Evolutionary conservation across 2,113 vertebrate genomes (phyloP).

Genomic region (Poecile atricapillus): DNA sequence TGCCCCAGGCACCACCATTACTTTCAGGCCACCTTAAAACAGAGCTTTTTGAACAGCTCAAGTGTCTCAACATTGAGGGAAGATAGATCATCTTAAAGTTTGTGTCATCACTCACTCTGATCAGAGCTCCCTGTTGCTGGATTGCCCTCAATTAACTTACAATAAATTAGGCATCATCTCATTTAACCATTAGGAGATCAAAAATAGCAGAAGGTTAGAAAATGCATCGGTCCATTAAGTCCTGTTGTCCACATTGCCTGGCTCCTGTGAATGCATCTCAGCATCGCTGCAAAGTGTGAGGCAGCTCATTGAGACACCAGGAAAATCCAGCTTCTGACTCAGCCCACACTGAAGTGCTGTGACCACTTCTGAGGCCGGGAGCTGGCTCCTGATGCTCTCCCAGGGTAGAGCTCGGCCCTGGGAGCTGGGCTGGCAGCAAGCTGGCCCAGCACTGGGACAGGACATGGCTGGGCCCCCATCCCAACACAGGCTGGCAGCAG

Average conservation of each 20-base stretch:
- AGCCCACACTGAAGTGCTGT: fast-evolving
- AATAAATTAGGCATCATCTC: not conserved
- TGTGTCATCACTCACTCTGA: not conserved
- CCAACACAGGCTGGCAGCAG: not conserved
- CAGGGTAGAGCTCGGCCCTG: fast-evolving
- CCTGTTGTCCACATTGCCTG: fast-evolving
- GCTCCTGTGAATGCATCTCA: not conserved
- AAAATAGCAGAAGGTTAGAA: not conserved
- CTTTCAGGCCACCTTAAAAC: not conserved
- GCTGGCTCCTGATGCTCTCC: fast-evolving
- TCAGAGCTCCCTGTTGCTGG: not conserved
- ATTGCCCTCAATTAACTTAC: not conserved
- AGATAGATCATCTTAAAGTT: not conserved
- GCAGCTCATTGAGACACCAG: fast-evolving
- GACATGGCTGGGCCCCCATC: fast-evolving
- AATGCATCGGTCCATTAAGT: not conserved
- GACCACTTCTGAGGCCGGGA: fast-evolving
- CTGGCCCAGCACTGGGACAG: fast-evolving
- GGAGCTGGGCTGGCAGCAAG: fast-evolving
- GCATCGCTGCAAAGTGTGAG: not conserved
- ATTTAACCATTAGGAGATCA: not conserved
- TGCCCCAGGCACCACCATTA: not conserved
- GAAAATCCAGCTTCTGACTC: fast-evolving
- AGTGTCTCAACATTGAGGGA: fast-evolving
- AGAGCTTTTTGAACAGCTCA: not conserved